Percentiles rank a stretch among this genome's conserved stretches.
Conservation (phyloP, 2,113 vertebrate genomes). For the Raja brachyura region DNA sequence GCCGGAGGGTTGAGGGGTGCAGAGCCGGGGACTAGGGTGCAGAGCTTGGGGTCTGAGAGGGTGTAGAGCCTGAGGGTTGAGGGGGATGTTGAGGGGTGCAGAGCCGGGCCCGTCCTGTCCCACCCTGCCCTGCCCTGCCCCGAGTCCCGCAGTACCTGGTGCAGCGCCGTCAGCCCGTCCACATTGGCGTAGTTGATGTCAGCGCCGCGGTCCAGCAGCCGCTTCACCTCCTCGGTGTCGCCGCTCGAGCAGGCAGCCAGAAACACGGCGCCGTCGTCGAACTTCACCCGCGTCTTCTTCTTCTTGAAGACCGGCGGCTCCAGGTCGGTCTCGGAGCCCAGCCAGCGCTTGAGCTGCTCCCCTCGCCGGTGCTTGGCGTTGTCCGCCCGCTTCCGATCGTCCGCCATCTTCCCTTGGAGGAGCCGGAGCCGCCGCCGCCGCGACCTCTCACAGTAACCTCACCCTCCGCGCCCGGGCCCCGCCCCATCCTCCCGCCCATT, state of each 20-base stretch:
- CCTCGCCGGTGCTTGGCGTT: constrained; percentile 97
- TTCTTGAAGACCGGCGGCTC: constrained; percentile 90
- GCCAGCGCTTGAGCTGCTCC: constrained; percentile 95
- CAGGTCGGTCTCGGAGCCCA: constrained; percentile 91
- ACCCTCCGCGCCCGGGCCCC: not conserved
- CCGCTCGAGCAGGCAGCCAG: constrained; percentile 96
- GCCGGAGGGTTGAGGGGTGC: not conserved
- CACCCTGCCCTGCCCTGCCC: not conserved
- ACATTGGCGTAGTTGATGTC: constrained; percentile 99
- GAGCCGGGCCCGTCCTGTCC: constrained; percentile 40
- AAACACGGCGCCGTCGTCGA: constrained; percentile 97
- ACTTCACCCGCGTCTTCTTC: constrained; percentile 98
- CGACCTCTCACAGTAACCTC: not conserved
- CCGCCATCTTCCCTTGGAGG: constrained; percentile 81
- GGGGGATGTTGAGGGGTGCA: too few species aligned
- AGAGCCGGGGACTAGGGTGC: not conserved
- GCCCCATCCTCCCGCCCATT: not conserved
- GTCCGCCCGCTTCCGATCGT: constrained; percentile 44
- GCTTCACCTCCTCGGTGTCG: constrained; percentile 91
- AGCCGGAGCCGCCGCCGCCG: too few species aligned
- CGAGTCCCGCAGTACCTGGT: constrained; percentile 74
- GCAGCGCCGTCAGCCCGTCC: constrained; percentile 94
- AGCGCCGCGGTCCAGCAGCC: constrained; percentile 87
- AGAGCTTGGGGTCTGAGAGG: too few species aligned
- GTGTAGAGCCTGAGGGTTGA: not conserved